These are phyloP conservation scores for Epistrophe eligans DNA, from an alignment of 2,888 invertebrate species.

Conservation along the genomic window DNA sequence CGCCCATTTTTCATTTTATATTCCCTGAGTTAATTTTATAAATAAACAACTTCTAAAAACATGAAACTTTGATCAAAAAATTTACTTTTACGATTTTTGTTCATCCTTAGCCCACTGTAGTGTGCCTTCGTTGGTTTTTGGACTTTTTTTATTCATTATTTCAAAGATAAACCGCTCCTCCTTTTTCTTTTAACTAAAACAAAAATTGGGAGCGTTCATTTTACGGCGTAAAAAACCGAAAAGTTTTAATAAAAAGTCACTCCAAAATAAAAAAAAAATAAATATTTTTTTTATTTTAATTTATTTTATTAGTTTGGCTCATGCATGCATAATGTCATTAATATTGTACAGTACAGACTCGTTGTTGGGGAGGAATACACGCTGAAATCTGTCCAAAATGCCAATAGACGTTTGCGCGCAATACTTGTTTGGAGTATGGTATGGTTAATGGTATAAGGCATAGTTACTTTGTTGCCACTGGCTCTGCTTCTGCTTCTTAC, in stretches of 20 bases:
- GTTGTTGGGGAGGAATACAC: neutral
- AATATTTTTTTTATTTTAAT: neutral
- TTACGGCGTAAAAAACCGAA: conserved; percentile 46
- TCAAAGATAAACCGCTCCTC: conserved; percentile 30
- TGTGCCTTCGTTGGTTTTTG: neutral
- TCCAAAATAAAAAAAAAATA: conserved; percentile 23
- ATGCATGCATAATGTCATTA: conserved; percentile 62
- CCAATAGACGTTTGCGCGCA: conserved; percentile 59
- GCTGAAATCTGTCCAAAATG: conserved; percentile 50
- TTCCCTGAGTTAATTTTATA: no score
- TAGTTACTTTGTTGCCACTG: neutral
- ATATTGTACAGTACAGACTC: conserved; percentile 32
- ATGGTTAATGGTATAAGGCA: neutral
- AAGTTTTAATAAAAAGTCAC: neutral
- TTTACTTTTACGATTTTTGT: neutral
- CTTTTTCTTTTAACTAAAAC: conserved; percentile 23
- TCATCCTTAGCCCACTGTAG: neutral
- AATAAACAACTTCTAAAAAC: no score
- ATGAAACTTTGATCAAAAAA: neutral
- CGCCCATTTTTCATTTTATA: no score
- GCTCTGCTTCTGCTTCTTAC: neutral
- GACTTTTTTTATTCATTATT: neutral
- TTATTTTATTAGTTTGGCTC: conserved; percentile 56
- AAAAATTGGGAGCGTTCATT: conserved; percentile 44
- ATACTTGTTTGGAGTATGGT: conserved; percentile 40